Base-by-base conservation (phyloP, 2,113 vertebrate genomes). In the Gasterosteus aculeatus region DNA sequence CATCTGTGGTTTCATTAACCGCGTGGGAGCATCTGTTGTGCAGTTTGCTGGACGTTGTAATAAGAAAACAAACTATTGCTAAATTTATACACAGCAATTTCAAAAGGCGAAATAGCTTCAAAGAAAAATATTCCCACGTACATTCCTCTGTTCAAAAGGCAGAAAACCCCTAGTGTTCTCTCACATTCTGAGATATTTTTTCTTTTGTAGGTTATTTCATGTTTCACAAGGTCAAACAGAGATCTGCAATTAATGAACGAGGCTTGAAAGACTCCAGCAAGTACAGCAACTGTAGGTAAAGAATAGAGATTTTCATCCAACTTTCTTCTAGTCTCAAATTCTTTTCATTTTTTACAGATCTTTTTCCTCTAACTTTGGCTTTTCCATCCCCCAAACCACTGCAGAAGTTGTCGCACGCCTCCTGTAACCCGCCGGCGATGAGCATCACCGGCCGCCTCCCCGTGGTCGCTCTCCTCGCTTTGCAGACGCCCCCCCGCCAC, bases 351-450 rank as follows among this genome's bases (percentile, higher is more conserved):
- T 19, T 42, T n/a, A 38, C 4, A 42, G 60, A 62, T 44, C 16
- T n/a, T 18, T 18, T 31, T 57, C 44, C 26, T 35, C 12, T 2
- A 26, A 14, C 3, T 39, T n/a, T 57, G 6, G 18, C 31, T 19
- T 3, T 0, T 72, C 19, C 19, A 54, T 11, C 59, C 26, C 41
- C 16, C 41, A 14, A 0, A 39, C 18, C 53, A n/a, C 66, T n/a
- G 29, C 59, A 72, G 33, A 42, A n/a, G 70, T 53, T 54, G 22
- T 26, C 22, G 39, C 60, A 26, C 41, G 38, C 65, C 39, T 82
- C 6, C 26, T 61, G 66, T 79, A 71, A 78, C 75, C 83, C 81
- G 63, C 75, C 31, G 58, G 61, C 51, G 47, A 69, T 31, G 51
- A 71, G 56, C 66, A 72, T 81, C 67, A 63, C 47, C 64, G 29